phyloP scores from a whole-genome alignment of 2,113 vertebrate species.

The Tringa solitaria region DNA sequence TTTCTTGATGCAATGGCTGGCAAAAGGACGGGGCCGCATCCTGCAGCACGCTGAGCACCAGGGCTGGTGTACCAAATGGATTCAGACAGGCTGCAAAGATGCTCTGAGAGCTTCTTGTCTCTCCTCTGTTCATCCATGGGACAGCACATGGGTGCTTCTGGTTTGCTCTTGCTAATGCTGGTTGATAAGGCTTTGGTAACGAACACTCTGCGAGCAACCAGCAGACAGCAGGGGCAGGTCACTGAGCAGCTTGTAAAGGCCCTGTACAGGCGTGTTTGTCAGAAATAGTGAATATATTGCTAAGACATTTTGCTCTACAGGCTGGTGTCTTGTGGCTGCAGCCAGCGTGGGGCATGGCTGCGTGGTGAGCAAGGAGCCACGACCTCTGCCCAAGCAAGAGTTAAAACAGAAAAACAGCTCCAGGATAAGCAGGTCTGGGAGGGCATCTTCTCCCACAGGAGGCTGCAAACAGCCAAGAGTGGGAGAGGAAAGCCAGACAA shows the following conservation, averaged over 20 bases:
- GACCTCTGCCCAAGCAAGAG: background rate
- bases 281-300: background rate
- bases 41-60: background rate
- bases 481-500: constrained; percentile 19
- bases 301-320: background rate
- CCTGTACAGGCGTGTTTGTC: background rate
- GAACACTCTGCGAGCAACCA: accelerated
- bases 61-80: background rate
- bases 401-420: background rate
- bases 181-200: background rate
- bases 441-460: background rate
- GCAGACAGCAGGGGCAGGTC: too few species aligned
- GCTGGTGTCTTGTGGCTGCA: too few species aligned
- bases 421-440: background rate
- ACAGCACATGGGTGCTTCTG: background rate
- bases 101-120: background rate
- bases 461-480: background rate
- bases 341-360: accelerated
- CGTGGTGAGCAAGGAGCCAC: accelerated
- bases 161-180: background rate
- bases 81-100: background rate
- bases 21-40: background rate
- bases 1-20: background rate
- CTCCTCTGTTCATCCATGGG: background rate
- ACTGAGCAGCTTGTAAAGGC: background rate